phyloP scores from a whole-genome alignment of 1,140 invertebrate species.

The Temnothorax curvispinosus region DNA sequence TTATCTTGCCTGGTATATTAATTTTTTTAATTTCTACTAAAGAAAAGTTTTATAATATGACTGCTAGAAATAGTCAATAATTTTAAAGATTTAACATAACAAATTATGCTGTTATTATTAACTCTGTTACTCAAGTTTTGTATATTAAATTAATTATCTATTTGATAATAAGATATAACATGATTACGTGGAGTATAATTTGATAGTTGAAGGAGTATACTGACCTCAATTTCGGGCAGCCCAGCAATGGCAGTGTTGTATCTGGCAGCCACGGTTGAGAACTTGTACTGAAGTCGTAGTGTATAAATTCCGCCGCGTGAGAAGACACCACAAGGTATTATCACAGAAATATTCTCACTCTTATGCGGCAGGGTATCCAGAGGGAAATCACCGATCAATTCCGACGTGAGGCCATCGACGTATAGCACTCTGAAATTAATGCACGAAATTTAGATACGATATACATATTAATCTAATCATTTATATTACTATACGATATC shows the following conservation, averaged over 20 bases:
- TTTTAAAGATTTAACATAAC: not conserved
- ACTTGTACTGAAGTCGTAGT: slow-evolving; percentile 83
- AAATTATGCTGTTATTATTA: not conserved
- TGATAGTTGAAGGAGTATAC: not conserved
- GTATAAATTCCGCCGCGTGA: slow-evolving; percentile 88
- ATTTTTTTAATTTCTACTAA: not conserved
- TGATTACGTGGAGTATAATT: not conserved
- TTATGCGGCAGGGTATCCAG: slow-evolving; percentile 70
- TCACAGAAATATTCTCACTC: slow-evolving; percentile 83
- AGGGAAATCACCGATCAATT: slow-evolving; percentile 81
- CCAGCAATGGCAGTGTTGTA: slow-evolving; percentile 75
- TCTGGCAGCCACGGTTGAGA: slow-evolving; percentile 80
- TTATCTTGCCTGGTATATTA: not conserved
- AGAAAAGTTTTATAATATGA: not conserved
- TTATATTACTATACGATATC: not conserved
- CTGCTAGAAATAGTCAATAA: not conserved
- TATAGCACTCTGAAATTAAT: slow-evolving; percentile 77
- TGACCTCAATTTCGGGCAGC: slow-evolving; percentile 69
- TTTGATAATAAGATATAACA: not conserved
- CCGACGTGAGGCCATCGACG: slow-evolving; percentile 81
- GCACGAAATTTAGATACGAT: not conserved
- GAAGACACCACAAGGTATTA: slow-evolving; percentile 90
- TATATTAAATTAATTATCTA: not conserved
- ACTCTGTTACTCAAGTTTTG: not conserved
- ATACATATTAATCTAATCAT: not conserved